Evolutionary conservation across 2,113 vertebrate genomes (phyloP), one percentile per base, ranked within the genome.

Genomic region (Lanius collurio): DNA sequence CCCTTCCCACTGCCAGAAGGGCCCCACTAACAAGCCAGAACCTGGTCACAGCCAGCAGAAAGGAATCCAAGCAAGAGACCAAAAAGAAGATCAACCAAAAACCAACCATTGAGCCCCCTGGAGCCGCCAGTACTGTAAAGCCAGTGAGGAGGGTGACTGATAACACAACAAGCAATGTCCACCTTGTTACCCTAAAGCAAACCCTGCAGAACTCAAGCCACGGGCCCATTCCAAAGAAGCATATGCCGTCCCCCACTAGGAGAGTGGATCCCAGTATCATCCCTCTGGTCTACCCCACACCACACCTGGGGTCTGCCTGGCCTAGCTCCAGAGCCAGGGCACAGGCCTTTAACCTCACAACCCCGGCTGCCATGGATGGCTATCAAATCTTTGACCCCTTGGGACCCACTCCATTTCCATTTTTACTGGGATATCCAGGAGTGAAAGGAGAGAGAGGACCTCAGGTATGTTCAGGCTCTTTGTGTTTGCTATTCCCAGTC

Each of bases 361-460:
- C 98, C 35, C 97, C 95, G 3, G 97, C 98, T 52, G 98, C 98
- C 15, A 98, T 97, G 13, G 98, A 98, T 56, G 98, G 96, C 89
- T 98, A 98, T 89, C 98, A 98, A 28, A 98, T 98, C 90, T 98
- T 98, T 74, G 97, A 98, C 59, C 90, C 95, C 59, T 68, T 98
- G 22, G 98, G 98, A 75, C 98, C 98, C 27, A 99, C 99, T 17
- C 97, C 97, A 0, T 98, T 98, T 96, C 98, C 98, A 1, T 96
- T 98, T 94, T 92, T 99, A 53, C 95, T 97, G 90, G 99, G 98
- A 95, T 97, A 98, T 96, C 98, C 98, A 7, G 99, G 98, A 56
- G 92, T 96, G 89, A 99, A 99, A 97, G 99, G 99, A 96, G 99
- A 99, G 93, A 98, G 98, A 65, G 99, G 99, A 96, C 97, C 97